Evolutionary conservation across 2,888 invertebrate genomes (phyloP), one percentile per base, ranked within the genome.

Genomic region (Troilus luridus): DNA sequence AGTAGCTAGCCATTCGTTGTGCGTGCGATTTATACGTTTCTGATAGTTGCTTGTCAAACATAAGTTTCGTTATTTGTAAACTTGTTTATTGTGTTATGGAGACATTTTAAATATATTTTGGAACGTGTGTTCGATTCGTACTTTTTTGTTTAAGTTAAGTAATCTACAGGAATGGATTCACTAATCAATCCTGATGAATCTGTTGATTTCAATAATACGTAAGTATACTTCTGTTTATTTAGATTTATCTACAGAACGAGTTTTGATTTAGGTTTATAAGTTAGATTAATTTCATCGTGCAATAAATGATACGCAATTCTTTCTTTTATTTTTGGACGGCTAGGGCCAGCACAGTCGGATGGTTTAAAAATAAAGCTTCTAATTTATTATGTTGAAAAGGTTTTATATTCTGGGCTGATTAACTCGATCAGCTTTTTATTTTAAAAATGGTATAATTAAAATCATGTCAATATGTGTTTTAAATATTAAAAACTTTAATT

Each of bases 151-250:
- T 24, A 6, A 24, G 24, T 27, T 64, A 62, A 89, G 41, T 64
- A 24, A 56, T 85, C n/a, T 88, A 6, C 12, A 17, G 58, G n/a
- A 56, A 90, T 90, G 90, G 90, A 90, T 72, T 77, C 90, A n/a
- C n/a, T 77, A 19, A 90, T 58, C 6, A 54, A 54, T n/a, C 77
- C 90, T 58, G 90, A 90, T 90, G 90, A 90, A 67, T 67, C 72
- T 1, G 24, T 56, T 58, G 90, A 90, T 58, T 58, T 67, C 90
- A 11, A 77, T 58, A 90, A 67, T 54, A 56, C 54, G 90, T 90
- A 90, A 90, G 90, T 90, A 77, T 77, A n/a, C 56, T 56, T 89
- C 3, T 12, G 67, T 90, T 85, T 90, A n/a, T 24, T 72, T 54
- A 41, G 64, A 72, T 54, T 81, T 85, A n/a, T 19, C 41, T 41